Conservation (phyloP, 2,888 invertebrate genomes). For the Tetragnatha montana region DNA sequence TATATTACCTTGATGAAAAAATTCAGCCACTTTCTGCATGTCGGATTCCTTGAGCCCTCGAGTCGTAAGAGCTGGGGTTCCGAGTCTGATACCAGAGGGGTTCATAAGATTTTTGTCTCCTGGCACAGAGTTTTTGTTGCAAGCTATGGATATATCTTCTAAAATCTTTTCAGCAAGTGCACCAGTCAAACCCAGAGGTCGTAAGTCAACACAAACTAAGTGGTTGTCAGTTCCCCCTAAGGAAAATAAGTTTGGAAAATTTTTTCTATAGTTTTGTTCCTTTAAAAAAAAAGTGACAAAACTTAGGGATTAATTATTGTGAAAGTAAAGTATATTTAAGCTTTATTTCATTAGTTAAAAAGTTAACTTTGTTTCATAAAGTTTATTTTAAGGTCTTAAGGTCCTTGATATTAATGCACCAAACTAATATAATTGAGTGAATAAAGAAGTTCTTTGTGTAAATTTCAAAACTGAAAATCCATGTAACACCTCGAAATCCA, state of each 20-base stretch:
- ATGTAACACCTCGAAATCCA: too few relatives aligned
- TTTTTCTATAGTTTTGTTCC: background rate
- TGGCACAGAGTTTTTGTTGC: constrained; percentile 97
- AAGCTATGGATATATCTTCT: constrained; percentile 92
- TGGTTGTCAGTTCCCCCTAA: constrained; percentile 93
- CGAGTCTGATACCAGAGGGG: constrained; percentile 94
- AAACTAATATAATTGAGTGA: too few relatives aligned
- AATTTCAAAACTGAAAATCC: too few relatives aligned
- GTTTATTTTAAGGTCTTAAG: too few relatives aligned
- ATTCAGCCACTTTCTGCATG: constrained; percentile 88
- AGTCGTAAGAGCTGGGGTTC: constrained; percentile 96
- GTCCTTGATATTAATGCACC: background rate
- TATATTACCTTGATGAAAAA: constrained; percentile 84
- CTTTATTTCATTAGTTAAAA: too few relatives aligned
- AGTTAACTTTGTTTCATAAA: too few relatives aligned
- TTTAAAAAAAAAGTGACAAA: background rate
- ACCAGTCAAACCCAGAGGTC: constrained; percentile 85
- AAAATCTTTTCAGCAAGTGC: constrained; percentile 91
- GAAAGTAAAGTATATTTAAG: too few relatives aligned
- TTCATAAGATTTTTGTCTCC: constrained; percentile 97
- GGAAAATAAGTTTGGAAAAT: too few relatives aligned
- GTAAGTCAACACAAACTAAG: constrained; percentile 90
- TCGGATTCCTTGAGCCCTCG: constrained; percentile 91
- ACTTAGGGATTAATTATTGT: too few relatives aligned
- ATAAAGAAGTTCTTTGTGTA: too few relatives aligned